Conservation (phyloP, 2,113 vertebrate genomes). For the Mesoclemmys tuberculata region DNA sequence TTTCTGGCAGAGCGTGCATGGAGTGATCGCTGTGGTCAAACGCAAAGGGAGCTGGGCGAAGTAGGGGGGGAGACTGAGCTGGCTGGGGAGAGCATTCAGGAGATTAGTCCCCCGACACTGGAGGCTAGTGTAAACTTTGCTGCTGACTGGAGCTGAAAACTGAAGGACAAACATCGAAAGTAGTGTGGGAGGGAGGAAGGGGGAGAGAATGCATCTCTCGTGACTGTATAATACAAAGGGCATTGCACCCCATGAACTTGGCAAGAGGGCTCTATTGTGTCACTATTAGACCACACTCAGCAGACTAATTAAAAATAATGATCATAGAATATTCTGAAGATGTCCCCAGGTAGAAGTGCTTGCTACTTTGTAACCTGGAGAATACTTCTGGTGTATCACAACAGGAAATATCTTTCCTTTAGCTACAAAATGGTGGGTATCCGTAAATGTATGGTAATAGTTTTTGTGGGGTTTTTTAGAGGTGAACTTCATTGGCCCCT, state of each 20-base stretch:
- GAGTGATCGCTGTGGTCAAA: background rate
- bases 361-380: slow-evolving; percentile 38
- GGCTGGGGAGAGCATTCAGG: background rate
- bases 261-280: rapidly evolving
- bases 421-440: background rate
- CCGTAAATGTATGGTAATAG: background rate
- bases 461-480: background rate
- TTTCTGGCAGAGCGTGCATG: background rate
- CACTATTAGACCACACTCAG: background rate
- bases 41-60: background rate
- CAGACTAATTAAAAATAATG: slow-evolving; percentile 17
- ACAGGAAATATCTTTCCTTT: slow-evolving; percentile 9
- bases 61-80: background rate
- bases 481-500: background rate
- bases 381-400: background rate
- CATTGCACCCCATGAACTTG: background rate
- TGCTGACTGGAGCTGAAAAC: background rate
- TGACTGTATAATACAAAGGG: background rate
- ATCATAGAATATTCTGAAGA: slow-evolving; percentile 12
- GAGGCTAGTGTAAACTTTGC: background rate
- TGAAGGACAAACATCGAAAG: background rate
- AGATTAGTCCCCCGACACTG: background rate
- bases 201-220: background rate
- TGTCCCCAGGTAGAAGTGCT: background rate
- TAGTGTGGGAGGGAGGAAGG: background rate